Evolutionary conservation across 2,797 vertebrate genomes (phyloP).

Genomic region (Choloepus didactylus): DNA sequence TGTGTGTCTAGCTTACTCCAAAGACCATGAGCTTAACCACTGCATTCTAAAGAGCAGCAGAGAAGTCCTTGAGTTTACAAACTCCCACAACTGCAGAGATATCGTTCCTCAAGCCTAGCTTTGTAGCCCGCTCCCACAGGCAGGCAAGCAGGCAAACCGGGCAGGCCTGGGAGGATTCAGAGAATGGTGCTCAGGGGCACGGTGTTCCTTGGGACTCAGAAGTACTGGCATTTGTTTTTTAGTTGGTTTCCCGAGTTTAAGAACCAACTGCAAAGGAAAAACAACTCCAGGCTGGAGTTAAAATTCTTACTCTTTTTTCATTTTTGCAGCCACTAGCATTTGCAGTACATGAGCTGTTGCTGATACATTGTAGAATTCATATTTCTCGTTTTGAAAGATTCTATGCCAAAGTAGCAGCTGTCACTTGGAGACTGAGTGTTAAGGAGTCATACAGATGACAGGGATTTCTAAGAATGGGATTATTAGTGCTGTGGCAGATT

Average conservation of each 20-base stretch:
- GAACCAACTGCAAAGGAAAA: slow-evolving; percentile 59
- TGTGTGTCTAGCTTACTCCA: not conserved
- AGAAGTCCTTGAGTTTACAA: not conserved
- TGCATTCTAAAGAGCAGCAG: not conserved
- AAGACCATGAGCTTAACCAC: not conserved
- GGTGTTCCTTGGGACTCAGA: not conserved
- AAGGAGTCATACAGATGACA: not conserved
- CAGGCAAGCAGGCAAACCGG: not conserved
- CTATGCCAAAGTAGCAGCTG: not conserved
- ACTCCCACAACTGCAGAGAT: no score
- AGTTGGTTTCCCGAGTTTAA: slow-evolving; percentile 30
- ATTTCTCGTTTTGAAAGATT: slow-evolving; percentile 59
- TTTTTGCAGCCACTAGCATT: slow-evolving; percentile 22
- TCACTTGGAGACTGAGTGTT: slow-evolving; percentile 35
- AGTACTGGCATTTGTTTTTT: slow-evolving; percentile 55
- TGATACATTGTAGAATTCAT: not conserved
- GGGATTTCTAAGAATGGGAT: slow-evolving; percentile 42
- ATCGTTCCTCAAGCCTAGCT: not conserved
- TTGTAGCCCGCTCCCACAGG: not conserved
- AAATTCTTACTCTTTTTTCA: slow-evolving; percentile 23
- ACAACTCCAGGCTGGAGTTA: not conserved
- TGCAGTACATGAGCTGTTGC: slow-evolving; percentile 50
- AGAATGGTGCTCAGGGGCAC: not conserved
- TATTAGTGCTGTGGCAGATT: not conserved
- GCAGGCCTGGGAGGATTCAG: not conserved